phyloP scores from a whole-genome alignment of 2,797 vertebrate genomes.

The Ispidina lecontei region DNA sequence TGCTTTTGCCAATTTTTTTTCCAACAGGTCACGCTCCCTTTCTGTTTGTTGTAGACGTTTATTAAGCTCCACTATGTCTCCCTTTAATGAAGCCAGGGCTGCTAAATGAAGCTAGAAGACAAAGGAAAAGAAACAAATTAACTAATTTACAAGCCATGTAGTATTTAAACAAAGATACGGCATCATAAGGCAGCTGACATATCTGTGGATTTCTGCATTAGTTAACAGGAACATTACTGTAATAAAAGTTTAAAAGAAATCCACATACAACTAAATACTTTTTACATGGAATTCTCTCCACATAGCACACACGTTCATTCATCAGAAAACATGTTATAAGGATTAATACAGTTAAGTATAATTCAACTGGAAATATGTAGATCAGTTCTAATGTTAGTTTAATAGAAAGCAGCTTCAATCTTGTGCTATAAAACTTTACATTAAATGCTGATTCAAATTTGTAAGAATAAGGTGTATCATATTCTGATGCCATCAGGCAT shows the following conservation, averaged over 20 bases:
- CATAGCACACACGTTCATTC: background rate
- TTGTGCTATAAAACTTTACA: background rate
- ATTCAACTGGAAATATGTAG: background rate
- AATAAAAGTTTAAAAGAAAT: background rate
- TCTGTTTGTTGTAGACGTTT: conserved; percentile 87
- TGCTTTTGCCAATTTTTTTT: conserved; percentile 87
- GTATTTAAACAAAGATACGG: background rate
- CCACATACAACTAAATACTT: background rate
- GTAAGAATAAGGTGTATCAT: background rate
- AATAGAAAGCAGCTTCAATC: background rate
- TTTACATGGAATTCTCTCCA: background rate
- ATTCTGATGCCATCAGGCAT: background rate
- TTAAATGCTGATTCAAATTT: background rate
- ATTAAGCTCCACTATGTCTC: conserved; percentile 87
- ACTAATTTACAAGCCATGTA: background rate
- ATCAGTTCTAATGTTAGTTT: background rate
- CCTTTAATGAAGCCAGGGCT: conserved; percentile 88
- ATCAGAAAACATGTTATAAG: background rate
- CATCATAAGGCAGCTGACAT: background rate
- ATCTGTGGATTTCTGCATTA: background rate
- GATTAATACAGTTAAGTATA: background rate
- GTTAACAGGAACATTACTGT: background rate
- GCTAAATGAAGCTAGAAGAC: conserved; percentile 84
- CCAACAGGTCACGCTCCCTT: conserved; percentile 83
- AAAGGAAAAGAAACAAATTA: conserved; percentile 34